Evolutionary conservation across 2,888 invertebrate species (phyloP).

Genomic region (Melanostoma scalare): DNA sequence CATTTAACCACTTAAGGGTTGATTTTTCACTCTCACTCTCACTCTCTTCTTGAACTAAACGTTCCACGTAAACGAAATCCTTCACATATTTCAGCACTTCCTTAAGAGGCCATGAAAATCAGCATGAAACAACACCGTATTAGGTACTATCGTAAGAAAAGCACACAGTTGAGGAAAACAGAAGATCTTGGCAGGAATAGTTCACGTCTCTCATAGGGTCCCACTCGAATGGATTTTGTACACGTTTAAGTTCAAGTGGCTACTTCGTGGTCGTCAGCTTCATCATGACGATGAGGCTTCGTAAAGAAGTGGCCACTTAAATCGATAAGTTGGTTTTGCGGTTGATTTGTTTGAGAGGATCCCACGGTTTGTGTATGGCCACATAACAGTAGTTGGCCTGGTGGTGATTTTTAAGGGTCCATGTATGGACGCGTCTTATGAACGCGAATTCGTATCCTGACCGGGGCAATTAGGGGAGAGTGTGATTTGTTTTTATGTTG

Average conservation of each 20-base stretch:
- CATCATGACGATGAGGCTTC: conserved; percentile 12
- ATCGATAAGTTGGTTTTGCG: conserved; percentile 67
- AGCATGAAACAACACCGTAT: too few relatives aligned
- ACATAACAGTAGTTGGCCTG: conserved; percentile 70
- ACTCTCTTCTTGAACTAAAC: background rate
- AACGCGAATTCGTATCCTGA: conserved; percentile 17
- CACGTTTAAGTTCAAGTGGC: conserved; percentile 60
- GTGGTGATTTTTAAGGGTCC: conserved; percentile 40
- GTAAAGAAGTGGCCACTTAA: conserved; percentile 67
- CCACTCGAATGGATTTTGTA: conserved; percentile 55
- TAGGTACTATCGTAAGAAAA: conserved; percentile 23
- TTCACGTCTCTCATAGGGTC: background rate
- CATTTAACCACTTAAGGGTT: conserved; percentile 70
- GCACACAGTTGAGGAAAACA: conserved; percentile 42
- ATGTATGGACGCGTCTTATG: conserved; percentile 18
- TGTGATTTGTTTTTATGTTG: conserved; percentile 38
- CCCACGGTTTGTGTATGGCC: conserved; percentile 73
- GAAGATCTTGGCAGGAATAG: conserved; percentile 39
- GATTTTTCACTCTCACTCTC: conserved; percentile 2
- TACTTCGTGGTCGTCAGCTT: conserved; percentile 22
- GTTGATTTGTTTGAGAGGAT: conserved; percentile 67
- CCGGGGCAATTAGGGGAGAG: conserved; percentile 63
- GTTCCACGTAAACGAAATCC: conserved; percentile 10
- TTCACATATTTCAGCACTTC: conserved; percentile 57
- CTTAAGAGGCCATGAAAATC: conserved; percentile 33